Percentiles rank a stretch among this genome's conserved stretches.
Conservation (phyloP, 2,113 vertebrate genomes). For the Lichenostomus cassidix region DNA sequence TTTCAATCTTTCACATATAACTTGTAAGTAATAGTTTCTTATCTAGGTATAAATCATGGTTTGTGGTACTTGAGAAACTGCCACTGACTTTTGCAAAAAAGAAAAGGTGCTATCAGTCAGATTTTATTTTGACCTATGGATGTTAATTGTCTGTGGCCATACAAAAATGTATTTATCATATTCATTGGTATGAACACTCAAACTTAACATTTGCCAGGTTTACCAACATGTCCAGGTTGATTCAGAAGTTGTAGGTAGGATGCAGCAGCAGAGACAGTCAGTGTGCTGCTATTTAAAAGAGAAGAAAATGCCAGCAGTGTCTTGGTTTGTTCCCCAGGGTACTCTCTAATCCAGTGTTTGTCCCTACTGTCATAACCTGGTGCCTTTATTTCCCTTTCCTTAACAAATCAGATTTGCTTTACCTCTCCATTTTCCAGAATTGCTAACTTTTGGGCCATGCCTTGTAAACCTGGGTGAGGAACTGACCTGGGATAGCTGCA, state of each 20-base stretch:
- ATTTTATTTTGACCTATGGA: background rate
- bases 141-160: background rate
- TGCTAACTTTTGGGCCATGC: background rate
- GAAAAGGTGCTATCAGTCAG: background rate
- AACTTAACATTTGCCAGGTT: background rate
- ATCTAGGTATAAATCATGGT: background rate
- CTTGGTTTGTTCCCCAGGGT: background rate
- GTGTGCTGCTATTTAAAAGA: background rate
- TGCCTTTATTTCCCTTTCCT: background rate
- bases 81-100: background rate
- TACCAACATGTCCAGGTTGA: accelerated
- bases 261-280: background rate
- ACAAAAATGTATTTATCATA: accelerated
- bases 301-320: background rate
- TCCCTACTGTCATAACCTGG: background rate
- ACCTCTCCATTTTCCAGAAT: background rate
- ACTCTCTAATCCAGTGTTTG: background rate
- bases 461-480: background rate
- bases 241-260: background rate
- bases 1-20: background rate
- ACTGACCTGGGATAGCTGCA: background rate
- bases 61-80: background rate
- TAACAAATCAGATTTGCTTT: background rate
- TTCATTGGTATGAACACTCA: background rate
- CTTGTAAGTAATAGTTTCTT: background rate